Conservation (phyloP, 1,140 invertebrate genomes). For the Pseudomyrmex cubaensis region DNA sequence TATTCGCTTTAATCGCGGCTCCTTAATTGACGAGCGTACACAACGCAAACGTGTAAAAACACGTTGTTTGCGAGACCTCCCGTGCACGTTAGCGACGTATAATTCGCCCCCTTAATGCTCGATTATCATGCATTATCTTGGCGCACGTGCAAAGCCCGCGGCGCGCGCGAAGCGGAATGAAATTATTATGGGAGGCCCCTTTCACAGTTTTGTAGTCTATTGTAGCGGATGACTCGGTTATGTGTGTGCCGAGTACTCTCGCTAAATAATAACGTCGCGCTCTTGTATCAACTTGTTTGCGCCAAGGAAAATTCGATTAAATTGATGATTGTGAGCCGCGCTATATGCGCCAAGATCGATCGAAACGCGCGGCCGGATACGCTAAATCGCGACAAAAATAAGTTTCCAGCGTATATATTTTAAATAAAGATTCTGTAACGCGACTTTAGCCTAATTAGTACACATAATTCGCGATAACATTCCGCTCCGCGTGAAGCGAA, state of each 20-base stretch:
- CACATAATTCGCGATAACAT: neutral
- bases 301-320: constrained; percentile 28
- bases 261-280: constrained; percentile 20
- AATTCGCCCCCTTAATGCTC: constrained; percentile 74
- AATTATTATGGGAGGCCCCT: constrained; percentile 71
- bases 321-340: neutral
- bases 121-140: constrained; percentile 75
- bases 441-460: constrained; percentile 1
- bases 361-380: neutral
- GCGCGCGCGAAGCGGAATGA: constrained; percentile 60
- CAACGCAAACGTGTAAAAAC: constrained; percentile 63
- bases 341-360: constrained; percentile 24
- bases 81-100: constrained; percentile 69
- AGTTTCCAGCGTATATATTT: neutral
- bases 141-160: constrained; percentile 27
- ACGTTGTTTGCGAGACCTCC: constrained; percentile 60
- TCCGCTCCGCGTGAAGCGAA: neutral
- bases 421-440: neutral
- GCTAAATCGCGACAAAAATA: neutral
- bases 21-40: constrained; percentile 57
- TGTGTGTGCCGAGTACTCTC: constrained; percentile 26
- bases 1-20: constrained; percentile 58
- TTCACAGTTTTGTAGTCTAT: constrained; percentile 19
- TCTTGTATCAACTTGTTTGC: constrained; percentile 30
- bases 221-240: constrained; percentile 31